Conservation (phyloP, 2,113 vertebrate genomes). For the Oreocharis arfaki region DNA sequence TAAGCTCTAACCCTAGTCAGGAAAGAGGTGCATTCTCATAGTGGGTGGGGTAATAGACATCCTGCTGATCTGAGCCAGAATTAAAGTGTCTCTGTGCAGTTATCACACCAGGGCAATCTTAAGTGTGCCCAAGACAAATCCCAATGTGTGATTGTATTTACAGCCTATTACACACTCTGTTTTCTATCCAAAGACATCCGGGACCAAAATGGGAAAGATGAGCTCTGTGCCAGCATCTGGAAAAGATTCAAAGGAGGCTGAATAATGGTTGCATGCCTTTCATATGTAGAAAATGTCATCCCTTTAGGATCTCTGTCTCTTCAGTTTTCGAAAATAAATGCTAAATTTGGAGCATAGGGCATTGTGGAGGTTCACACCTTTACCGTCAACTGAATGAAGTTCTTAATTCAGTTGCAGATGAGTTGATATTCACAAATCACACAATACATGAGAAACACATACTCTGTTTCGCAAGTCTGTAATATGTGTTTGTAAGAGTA, state of each 20-base stretch:
- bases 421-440: not conserved
- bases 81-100: not conserved
- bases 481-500: not conserved
- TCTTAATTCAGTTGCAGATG: not conserved
- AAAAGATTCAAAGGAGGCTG: not conserved
- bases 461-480: not conserved
- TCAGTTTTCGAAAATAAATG: not conserved
- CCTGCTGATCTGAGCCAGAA: not conserved
- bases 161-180: not conserved
- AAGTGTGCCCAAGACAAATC: not conserved
- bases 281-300: not conserved
- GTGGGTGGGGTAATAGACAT: not conserved
- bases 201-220: not conserved
- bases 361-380: not conserved
- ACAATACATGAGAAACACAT: not conserved
- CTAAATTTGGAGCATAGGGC: not conserved
- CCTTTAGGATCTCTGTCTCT: not conserved
- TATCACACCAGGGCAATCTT: not conserved
- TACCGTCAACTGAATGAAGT: not conserved
- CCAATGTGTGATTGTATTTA: not conserved
- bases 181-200: not conserved
- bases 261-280: not conserved
- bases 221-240: not conserved
- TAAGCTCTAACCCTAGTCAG: not conserved
- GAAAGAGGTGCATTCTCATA: not conserved